Conservation (phyloP, 1,140 invertebrate species). For the Caenorhabditis briggsae region DNA sequence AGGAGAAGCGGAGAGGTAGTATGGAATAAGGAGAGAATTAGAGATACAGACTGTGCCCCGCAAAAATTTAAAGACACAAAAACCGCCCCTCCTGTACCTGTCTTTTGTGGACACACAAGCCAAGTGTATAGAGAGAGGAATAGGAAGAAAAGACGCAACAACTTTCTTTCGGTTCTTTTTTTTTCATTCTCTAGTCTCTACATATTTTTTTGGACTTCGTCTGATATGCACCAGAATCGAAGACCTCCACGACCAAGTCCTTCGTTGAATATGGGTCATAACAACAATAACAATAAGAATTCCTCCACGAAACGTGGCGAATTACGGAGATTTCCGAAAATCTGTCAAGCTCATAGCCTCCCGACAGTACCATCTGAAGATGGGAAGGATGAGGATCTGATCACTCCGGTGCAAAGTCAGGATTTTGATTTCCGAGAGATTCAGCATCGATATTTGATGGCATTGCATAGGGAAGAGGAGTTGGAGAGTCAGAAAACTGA, state of each 20-base stretch:
- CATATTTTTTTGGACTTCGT: not conserved
- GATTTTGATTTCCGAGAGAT: slow-evolving; percentile 35
- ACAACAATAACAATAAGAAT: not conserved
- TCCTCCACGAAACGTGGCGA: not conserved
- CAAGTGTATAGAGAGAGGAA: slow-evolving; percentile 45
- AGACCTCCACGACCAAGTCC: slow-evolving; percentile 27
- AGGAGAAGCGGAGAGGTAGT: not conserved
- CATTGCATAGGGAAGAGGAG: slow-evolving; percentile 2
- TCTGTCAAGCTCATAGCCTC: not conserved
- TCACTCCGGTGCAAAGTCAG: not conserved
- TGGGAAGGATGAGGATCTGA: slow-evolving; percentile 24
- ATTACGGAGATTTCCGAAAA: not conserved
- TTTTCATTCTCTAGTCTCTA: not conserved
- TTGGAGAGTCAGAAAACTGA: not conserved
- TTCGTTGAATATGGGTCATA: not conserved
- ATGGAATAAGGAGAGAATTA: not conserved
- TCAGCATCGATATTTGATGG: slow-evolving; percentile 36
- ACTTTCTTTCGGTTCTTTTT: not conserved
- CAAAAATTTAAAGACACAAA: not conserved
- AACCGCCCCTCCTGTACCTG: not conserved
- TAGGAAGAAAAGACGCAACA: not conserved
- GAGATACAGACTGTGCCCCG: not conserved
- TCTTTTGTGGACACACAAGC: slow-evolving; percentile 24
- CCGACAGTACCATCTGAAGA: slow-evolving; percentile 27
- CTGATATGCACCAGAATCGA: not conserved